Evolutionary conservation across 2,888 invertebrate genomes (phyloP).

Genomic region (Amorpha juglandis): DNA sequence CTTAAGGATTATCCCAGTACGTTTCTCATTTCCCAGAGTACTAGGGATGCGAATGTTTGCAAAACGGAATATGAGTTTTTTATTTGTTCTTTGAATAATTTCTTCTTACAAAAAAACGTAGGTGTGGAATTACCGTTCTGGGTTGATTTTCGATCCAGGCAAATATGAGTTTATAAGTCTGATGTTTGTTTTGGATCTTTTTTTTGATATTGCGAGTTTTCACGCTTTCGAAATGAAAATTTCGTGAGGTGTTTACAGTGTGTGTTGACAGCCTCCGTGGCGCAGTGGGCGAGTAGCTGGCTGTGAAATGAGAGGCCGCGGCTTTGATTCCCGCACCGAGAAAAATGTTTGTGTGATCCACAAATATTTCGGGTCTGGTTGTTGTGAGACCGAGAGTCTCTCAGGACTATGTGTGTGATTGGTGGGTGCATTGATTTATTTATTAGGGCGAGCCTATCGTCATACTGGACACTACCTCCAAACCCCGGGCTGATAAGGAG

Average conservation of each 20-base stretch:
- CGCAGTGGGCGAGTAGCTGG: no score
- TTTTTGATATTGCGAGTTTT: not conserved
- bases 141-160: not conserved
- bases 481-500: no score
- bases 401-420: no score
- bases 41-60: not conserved
- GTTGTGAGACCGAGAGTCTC: no score
- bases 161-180: not conserved
- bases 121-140: not conserved
- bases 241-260: not conserved
- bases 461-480: no score
- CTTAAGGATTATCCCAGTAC: conserved; percentile 13
- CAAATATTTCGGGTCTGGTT: no score
- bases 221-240: not conserved
- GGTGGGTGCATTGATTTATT: no score
- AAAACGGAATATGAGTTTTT: conserved; percentile 17
- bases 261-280: no score
- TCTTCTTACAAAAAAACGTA: not conserved
- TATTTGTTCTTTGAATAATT: conserved; percentile 5
- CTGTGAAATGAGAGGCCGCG: no score
- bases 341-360: no score
- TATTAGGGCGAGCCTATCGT: no score
- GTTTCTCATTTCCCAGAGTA: conserved; percentile 17
- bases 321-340: no score
- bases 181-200: not conserved